Conservation (phyloP, 2,113 vertebrate species). For the Melanerpes aurifrons region DNA sequence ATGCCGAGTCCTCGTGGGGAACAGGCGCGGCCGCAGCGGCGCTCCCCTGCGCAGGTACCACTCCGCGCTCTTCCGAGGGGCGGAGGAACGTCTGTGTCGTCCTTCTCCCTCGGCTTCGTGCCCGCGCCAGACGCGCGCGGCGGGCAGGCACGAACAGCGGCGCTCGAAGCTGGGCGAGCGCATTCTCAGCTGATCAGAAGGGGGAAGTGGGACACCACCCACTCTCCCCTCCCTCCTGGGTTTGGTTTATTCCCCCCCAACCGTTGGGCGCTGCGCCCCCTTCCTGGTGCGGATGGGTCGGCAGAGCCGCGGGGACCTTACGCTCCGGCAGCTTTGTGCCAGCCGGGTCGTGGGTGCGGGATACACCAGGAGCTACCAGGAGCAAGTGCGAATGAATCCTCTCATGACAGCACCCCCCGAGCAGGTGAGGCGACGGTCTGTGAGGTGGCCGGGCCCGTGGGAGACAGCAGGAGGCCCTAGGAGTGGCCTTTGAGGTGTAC, state of each 20-base stretch:
- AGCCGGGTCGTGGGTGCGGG: too few species aligned
- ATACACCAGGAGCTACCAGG: accelerated
- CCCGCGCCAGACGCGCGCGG: neutral
- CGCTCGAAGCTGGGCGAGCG: neutral
- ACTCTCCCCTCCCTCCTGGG: accelerated
- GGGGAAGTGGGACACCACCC: neutral
- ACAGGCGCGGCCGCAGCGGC: neutral
- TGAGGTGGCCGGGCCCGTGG: too few species aligned
- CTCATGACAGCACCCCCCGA: neutral
- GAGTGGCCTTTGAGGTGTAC: accelerated
- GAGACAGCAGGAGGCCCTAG: neutral
- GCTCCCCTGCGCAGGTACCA: neutral
- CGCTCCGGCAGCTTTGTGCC: too few species aligned
- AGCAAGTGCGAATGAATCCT: too few species aligned
- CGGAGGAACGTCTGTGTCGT: neutral
- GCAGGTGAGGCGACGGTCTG: too few species aligned
- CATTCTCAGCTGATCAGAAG: neutral
- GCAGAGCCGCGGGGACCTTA: too few species aligned
- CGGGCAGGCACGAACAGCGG: too few species aligned
- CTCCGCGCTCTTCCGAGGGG: neutral
- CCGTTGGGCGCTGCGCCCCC: neutral
- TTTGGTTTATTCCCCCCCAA: neutral
- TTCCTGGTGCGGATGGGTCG: accelerated
- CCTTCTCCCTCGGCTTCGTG: too few species aligned
- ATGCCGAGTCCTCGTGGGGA: neutral